Evolutionary conservation across 2,113 vertebrate species (phyloP).

Genomic region (Bothrops jararaca): DNA sequence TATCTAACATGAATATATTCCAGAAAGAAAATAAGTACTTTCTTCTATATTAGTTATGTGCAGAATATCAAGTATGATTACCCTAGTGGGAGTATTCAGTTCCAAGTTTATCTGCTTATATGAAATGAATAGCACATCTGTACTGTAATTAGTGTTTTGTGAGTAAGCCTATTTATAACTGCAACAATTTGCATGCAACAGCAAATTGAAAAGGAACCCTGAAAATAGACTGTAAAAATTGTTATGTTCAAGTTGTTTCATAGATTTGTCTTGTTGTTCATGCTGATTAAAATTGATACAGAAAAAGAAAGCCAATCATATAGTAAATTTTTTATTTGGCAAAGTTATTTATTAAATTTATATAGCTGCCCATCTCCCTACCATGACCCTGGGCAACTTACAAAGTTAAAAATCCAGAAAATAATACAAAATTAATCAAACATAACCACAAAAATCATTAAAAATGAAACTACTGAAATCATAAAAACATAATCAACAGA

Average conservation of each 20-base stretch:
- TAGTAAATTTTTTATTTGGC: not conserved
- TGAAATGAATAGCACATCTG: not conserved
- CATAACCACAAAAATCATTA: not conserved
- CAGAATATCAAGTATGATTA: not conserved
- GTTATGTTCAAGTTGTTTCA: constrained; percentile 16
- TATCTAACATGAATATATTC: not conserved
- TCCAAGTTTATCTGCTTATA: not conserved
- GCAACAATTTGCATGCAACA: constrained; percentile 12
- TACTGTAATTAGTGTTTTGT: not conserved
- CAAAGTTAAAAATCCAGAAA: not conserved
- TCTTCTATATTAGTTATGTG: not conserved
- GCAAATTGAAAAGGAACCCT: constrained; percentile 10
- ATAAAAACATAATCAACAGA: not conserved
- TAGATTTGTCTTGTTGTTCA: not conserved
- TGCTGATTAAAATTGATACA: not conserved
- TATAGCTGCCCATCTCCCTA: not conserved
- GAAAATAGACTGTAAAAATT: constrained; percentile 6
- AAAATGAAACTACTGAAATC: not conserved
- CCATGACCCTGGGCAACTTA: not conserved
- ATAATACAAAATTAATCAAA: not conserved
- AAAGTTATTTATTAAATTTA: not conserved
- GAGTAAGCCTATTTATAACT: constrained; percentile 22
- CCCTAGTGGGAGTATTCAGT: constrained; percentile 7
- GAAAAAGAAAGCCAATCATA: not conserved
- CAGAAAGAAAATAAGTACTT: not conserved